Base-by-base conservation (phyloP, 2,797 vertebrate genomes). In the Spea hammondii region DNA sequence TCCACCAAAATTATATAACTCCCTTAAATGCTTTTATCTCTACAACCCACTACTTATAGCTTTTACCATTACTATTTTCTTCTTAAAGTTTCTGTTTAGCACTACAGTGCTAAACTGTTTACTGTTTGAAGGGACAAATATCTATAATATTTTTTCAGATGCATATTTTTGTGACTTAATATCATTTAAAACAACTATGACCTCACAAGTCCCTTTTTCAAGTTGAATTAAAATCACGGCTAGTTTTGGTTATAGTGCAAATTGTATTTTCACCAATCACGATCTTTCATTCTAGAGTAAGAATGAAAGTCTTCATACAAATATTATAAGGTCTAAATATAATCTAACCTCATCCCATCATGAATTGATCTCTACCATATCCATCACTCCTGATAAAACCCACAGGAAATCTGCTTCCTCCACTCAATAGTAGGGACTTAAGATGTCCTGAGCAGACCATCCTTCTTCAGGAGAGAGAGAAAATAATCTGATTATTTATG, bases 401-500 rank as follows among this genome's bases (percentile, higher is more conserved):
- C 79, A 73, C 70, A 82, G 79, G 79, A 82, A 82, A 82, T 82
- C 79, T 82, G 57, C 79, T 82, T 77, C 57, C 65, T 77, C 75
- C 70, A 73, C 74, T 77, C 75, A 82, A 82, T 82, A 70, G 48
- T 14, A 77, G 50, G 73, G 75, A 60, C 79, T 77, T 77, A 77
- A 77, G 65, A 82, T 82, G 79, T 77, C 79, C 79, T 74, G 75
- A 82, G 57, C 79, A 82, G 70, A 72, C 79, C 75, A 82, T 82
- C 79, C 79, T 74, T 82, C 79, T 82, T 82, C 65, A 73, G 79
- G 69, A 72, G 49, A 49, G 51, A 45, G 55, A 77, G 70, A 82
- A 82, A 82, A 82, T 82, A 77, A 82, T 82, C 70, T 17, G 79
- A 82, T 82, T 82, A 82, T 82, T 82, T 82, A 82, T 82, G 74